phyloP scores from a whole-genome alignment of 1,140 invertebrate species.

The Drosophila micromelanica region DNA sequence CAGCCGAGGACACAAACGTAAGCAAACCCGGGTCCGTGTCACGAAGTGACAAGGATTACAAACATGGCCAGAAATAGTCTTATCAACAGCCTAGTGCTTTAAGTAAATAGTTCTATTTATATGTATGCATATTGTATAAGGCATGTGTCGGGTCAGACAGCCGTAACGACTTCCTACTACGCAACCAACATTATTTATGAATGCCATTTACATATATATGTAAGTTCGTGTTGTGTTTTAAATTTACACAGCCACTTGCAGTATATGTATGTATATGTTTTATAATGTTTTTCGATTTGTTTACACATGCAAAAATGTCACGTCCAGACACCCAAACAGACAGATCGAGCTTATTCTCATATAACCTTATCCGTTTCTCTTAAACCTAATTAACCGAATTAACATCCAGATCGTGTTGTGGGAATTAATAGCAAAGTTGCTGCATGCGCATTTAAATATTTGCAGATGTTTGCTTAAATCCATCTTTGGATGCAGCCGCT shows the following conservation, averaged over 20 bases:
- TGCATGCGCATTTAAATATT: conserved; percentile 46
- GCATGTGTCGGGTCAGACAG: conserved; percentile 43
- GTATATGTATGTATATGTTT: background rate
- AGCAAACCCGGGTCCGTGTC: too few relatives aligned
- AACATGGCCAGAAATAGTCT: conserved; percentile 25
- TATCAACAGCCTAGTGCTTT: conserved; percentile 12
- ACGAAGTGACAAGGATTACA: conserved; percentile 8
- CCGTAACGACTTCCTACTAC: conserved; percentile 64
- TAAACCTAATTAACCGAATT: conserved; percentile 45
- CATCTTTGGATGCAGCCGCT: conserved; percentile 16
- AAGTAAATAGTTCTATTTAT: background rate
- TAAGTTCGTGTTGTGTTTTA: conserved; percentile 65
- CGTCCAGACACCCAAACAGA: conserved; percentile 46
- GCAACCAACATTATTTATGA: conserved; percentile 60
- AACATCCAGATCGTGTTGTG: conserved; percentile 33
- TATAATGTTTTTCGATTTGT: conserved; percentile 35
- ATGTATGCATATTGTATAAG: conserved; percentile 2
- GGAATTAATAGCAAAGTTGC: conserved; percentile 33
- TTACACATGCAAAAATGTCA: conserved; percentile 53
- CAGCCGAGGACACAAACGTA: too few relatives aligned
- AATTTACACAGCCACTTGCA: conserved; percentile 27
- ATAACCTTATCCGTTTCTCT: conserved; percentile 34
- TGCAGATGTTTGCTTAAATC: background rate
- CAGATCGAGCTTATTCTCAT: conserved; percentile 49
- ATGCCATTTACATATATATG: conserved; percentile 40